Conservation (phyloP, 2,797 vertebrate species). For the Pogonophryne albipinna region DNA sequence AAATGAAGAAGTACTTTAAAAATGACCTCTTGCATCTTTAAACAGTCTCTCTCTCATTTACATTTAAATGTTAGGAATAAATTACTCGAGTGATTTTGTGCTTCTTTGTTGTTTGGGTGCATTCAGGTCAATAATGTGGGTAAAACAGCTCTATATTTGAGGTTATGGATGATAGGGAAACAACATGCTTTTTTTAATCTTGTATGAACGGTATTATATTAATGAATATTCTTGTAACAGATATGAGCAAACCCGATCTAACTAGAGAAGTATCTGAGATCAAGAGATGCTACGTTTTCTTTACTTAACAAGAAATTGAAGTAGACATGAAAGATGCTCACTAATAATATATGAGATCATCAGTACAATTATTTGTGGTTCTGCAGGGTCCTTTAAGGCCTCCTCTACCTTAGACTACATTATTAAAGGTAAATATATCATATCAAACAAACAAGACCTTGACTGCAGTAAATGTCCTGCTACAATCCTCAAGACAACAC, state of each 20-base stretch:
- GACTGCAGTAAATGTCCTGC: background rate
- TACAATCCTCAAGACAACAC: background rate
- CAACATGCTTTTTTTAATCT: no score
- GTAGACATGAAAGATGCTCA: background rate
- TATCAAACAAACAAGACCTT: background rate
- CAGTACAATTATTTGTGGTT: background rate
- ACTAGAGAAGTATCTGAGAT: background rate
- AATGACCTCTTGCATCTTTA: background rate
- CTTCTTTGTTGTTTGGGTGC: background rate
- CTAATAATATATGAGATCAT: no score
- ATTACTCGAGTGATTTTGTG: background rate
- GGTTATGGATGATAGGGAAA: background rate
- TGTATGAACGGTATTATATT: background rate
- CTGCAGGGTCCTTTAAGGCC: conserved; percentile 1
- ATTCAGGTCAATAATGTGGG: background rate
- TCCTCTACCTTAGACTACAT: background rate
- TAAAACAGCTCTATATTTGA: background rate
- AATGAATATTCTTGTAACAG: background rate
- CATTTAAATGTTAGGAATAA: background rate
- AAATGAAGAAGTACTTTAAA: background rate
- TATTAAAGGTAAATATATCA: background rate
- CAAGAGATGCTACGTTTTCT: background rate
- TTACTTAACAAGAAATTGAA: background rate
- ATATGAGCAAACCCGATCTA: background rate
- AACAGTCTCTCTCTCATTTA: no score